Base-by-base conservation (phyloP, 2,888 invertebrate genomes). In the Polydrusus pterygomalis region DNA sequence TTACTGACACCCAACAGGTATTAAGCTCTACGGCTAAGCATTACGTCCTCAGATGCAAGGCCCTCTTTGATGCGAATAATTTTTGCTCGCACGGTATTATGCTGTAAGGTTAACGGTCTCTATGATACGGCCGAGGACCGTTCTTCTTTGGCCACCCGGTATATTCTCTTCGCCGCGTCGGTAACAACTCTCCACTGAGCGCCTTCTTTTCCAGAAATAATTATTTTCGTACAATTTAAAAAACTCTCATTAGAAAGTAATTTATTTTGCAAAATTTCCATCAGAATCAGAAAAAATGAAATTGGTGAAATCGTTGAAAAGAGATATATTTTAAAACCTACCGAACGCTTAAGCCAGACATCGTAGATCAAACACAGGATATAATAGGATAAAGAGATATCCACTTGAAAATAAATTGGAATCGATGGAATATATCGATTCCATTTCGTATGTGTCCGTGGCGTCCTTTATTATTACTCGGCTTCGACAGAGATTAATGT, bases 401-500 rank as follows among this genome's bases (percentile, higher is more conserved):
- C 83, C 82, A 80, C 83, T 82, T 78, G 81, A 79, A 83, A 84
- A 84, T 85, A 84, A 84, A 85, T 85, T 82, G 83, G 81, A 81
- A 80, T 81, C 83, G 82, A 82, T 82, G 81, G 82, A 79, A 83
- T 84, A 84, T 84, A 70, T 76, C 62, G 76, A 68, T 76, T 76
- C 58, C 68, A 76, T 76, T 76, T 72, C 25, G 68, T 68, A 56
- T 76, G 38, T 63, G 51, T 54, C 63, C 49, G 20, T 51, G 60
- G 60, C 70, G 63, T 60, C 62, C 70, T 54, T 63, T 63, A 49
- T 63, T 71, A 71, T 62, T 63, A 63, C 49, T 17, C 49, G 34
- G 49, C 67, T 62, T 62, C 71, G 63, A 71, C 70, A 45, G 62
- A 67, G 71, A 71, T 75, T 75, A 75, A 75, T 71, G 75, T 71